phyloP scores from a whole-genome alignment of 2,113 vertebrate species.

The Arothron firmamentum region DNA sequence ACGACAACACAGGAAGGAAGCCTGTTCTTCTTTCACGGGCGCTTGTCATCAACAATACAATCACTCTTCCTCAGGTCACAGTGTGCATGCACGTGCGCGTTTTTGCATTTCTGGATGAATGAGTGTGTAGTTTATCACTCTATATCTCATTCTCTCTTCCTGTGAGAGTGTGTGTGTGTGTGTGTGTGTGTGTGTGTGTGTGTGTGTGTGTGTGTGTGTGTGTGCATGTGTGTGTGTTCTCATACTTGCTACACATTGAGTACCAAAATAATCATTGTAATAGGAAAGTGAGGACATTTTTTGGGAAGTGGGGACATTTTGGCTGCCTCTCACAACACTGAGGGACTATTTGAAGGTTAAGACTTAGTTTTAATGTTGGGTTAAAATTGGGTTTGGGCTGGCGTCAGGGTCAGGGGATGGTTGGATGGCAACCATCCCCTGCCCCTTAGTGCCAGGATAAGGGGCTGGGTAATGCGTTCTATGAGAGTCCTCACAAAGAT shows the following conservation, averaged over 20 bases:
- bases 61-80: slow-evolving; percentile 45
- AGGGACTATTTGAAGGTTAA: no score
- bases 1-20: slow-evolving; percentile 66
- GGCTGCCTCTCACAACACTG: no score
- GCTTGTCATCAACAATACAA: slow-evolving; percentile 63
- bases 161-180: slow-evolving; percentile 12
- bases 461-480: no score
- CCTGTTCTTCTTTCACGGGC: slow-evolving; percentile 55
- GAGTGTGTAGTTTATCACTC: slow-evolving; percentile 19
- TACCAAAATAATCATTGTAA: no score
- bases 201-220: no score
- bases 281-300: no score
- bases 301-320: background rate
- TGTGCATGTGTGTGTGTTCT: no score
- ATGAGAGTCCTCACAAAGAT: background rate
- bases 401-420: background rate
- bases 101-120: slow-evolving; percentile 20
- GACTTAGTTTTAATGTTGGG: no score
- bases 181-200: no score
- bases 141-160: background rate
- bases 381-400: no score
- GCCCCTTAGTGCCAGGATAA: background rate
- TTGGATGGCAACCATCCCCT: no score
- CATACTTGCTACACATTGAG: no score
- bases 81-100: slow-evolving; percentile 7